Base-by-base conservation (phyloP, 2,888 invertebrate genomes). In the Drosophila emarginata region DNA sequence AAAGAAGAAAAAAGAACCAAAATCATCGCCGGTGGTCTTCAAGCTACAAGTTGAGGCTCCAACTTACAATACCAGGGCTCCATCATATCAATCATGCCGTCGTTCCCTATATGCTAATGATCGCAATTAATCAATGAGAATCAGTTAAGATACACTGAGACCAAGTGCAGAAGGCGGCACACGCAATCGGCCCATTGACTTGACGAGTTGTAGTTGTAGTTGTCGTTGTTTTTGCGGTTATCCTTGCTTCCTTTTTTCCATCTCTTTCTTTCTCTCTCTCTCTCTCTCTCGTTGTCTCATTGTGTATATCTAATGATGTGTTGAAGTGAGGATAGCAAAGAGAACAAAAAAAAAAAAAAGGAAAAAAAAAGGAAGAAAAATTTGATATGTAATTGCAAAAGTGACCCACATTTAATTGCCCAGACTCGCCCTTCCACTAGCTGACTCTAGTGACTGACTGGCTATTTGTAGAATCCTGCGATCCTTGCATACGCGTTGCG, bases 101-200 rank as follows among this genome's bases (percentile, higher is more conserved):
- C 75, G 73, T 78, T 61, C 71, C 80, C 68, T 77, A 79, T 84
- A 84, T 84, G 87, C 87, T 84, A 84, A 84, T 85, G 83, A 84
- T 76, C 77, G 87, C 83, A 87, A 84, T 84, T 87, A 84, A 87
- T 84, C 83, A 84, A 87, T 87, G 78, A 61, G 76, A 85, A 85
- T 87, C 87, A 80, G 87, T 84, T 87, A 80, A 75, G 67, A 77
- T 67, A 64, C 63, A 14, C 36, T 6, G 1, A n/a, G 36, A 18
- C 11, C 50, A 23, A 40, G n/a, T 45, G 40, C 51, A 57, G 53
- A 60, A 45, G 28, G 32, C 54, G 64, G 67, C 71, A 53, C 83
- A 83, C 83, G 87, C 82, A 81, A 82, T 79, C 67, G 76, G 67
- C 85, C 74, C 82, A 87, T 82, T 84, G 81, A 67, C 52, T 58